phyloP scores from a whole-genome alignment of 2,797 vertebrate species.

The Rhinichthys osculus region DNA sequence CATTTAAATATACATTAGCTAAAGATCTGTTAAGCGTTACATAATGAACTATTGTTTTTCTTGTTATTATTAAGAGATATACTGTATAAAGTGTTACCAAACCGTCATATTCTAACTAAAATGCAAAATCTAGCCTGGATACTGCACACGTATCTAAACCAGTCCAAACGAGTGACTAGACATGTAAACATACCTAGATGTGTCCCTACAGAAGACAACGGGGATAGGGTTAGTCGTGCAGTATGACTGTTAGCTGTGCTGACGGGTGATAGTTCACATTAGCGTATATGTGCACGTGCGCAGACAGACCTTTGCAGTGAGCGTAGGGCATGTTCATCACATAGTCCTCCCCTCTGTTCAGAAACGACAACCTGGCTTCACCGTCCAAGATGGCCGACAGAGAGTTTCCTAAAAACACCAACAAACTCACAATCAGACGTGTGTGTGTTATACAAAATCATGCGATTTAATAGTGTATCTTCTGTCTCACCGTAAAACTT shows the following conservation, averaged over 20 bases:
- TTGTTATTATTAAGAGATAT: background rate
- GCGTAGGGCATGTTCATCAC: conserved; percentile 99
- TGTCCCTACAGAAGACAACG: conserved; percentile 44
- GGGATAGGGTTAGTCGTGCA: conserved; percentile 7
- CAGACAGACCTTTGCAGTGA: conserved; percentile 93
- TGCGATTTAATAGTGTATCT: background rate
- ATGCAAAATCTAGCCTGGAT: background rate
- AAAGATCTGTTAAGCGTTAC: background rate
- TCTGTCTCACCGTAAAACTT: conserved; percentile 93
- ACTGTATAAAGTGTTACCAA: conserved; percentile 27
- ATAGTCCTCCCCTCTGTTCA: conserved; percentile 96
- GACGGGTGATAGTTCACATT: background rate
- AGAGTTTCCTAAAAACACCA: conserved; percentile 87
- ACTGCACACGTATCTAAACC: conserved; percentile 8
- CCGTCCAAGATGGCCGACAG: conserved; percentile 95
- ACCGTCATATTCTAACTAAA: background rate
- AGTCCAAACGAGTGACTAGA: background rate
- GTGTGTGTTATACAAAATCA: background rate
- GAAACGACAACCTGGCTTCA: conserved; percentile 92
- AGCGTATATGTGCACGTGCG: background rate
- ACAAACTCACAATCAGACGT: background rate
- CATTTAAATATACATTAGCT: background rate
- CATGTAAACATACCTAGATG: conserved; percentile 41
- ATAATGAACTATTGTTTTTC: background rate
- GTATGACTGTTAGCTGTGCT: background rate